These are phyloP conservation scores for Alca torda DNA, from an alignment of 2,797 vertebrate genomes.

Conservation along the genomic window DNA sequence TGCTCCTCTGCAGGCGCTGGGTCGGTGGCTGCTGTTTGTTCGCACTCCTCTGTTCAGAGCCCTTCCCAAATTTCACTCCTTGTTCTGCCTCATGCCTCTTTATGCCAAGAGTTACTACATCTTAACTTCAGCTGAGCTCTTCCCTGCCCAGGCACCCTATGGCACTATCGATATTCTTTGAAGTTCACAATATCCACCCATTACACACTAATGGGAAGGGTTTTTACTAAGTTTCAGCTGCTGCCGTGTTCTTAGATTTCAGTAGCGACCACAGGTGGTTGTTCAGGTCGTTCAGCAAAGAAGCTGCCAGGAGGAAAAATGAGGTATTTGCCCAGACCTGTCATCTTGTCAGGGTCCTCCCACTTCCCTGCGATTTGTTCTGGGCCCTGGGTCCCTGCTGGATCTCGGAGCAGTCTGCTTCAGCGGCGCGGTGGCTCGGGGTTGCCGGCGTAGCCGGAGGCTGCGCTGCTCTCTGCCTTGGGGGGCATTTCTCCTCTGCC, in stretches of 20 bases:
- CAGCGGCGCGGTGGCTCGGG: accelerated
- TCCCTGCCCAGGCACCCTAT: not conserved
- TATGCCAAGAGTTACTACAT: not conserved
- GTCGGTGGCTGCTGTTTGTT: not conserved
- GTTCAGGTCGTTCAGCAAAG: not conserved
- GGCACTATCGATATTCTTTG: not conserved
- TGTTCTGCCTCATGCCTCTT: not conserved
- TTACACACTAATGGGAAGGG: accelerated
- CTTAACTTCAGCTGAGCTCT: not conserved
- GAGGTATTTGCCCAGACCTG: not conserved
- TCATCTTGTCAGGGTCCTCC: not conserved
- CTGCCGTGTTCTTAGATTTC: not conserved
- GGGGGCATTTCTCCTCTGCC: not conserved
- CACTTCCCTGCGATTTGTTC: not conserved
- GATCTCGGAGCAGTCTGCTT: not conserved
- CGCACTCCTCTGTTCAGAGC: not conserved
- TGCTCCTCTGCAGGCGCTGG: accelerated
- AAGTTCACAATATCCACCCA: accelerated
- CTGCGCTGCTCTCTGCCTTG: not conserved
- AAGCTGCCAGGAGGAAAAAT: not conserved
- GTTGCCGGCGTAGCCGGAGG: not conserved
- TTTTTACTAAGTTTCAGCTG: not conserved
- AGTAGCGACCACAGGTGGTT: not conserved
- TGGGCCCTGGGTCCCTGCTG: not conserved
- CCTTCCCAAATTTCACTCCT: not conserved